Base-by-base conservation (phyloP, 2,113 vertebrate genomes). In the Corythaixoides concolor region DNA sequence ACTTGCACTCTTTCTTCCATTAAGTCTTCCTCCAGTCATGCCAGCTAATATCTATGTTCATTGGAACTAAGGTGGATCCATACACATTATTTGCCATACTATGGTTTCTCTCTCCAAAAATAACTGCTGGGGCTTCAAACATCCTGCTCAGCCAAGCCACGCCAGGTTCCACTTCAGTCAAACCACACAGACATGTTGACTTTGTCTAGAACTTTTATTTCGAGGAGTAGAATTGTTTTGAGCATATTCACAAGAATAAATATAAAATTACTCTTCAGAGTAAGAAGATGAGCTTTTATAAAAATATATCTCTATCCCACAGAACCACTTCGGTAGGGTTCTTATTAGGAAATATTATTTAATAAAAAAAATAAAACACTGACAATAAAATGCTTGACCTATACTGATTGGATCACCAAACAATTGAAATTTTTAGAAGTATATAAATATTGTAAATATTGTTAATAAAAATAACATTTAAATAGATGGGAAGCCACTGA, bases 361-460 rank as follows among this genome's bases (percentile, higher is more conserved):
- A 93, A 97, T 93, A 97, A 84, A 97, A 94, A 96, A 96, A 97
- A n/a, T 94, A 96, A 95, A 97, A 96, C 86, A 97, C 91, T 97
- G 94, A 93, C 88, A 95, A 95, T 77, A 97, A 96, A 96, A 96
- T 37, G 67, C 93, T 96, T 97, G 97, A 97, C 97, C 96, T 97
- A 90, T 88, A 63, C 85, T 75, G 88, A 97, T 68, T 94, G 56
- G 74, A 95, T 95, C 89, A 95, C 33, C n/a, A 91, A 91, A 86
- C 80, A 62, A 90, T 11, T 97, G 93, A 97, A 96, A 96, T 93
- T 88, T 87, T 89, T 60, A 5, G 15, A 81, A 76, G 85, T 35
- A 85, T 79, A 97, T 98, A 98, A 98, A 98, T 98, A 97, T 96
- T 64, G 96, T 81, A 96, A 96, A 97, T 97, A 97, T 92, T 41